phyloP scores from a whole-genome alignment of 35 echinoderm and acorn worm species.

The Apostichopus californicus region DNA sequence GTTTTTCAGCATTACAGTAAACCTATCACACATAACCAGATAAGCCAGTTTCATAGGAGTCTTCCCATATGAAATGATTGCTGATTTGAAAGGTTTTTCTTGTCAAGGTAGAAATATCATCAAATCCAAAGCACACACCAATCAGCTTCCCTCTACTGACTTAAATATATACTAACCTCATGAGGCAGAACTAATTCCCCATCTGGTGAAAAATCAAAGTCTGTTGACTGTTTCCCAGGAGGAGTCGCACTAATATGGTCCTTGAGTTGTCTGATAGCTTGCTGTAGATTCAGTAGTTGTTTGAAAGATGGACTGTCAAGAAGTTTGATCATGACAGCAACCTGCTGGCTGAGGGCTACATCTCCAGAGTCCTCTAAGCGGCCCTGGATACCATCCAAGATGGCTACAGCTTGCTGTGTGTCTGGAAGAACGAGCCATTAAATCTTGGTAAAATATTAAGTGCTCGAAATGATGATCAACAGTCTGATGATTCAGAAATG shows the following conservation, averaged over 20 bases:
- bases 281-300: slow-evolving; percentile 94
- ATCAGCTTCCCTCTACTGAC: no score
- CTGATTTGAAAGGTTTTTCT: no score
- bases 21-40: no score
- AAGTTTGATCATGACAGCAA: slow-evolving; percentile 85
- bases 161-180: neutral
- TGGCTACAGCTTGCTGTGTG: slow-evolving; percentile 83
- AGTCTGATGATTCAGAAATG: no score
- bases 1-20: no score
- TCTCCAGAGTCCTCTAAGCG: slow-evolving; percentile 71
- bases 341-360: slow-evolving; percentile 65
- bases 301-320: slow-evolving; percentile 92
- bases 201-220: slow-evolving; percentile 78
- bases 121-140: no score
- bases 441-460: no score
- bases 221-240: slow-evolving; percentile 60
- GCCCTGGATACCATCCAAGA: slow-evolving; percentile 81
- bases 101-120: no score
- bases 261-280: slow-evolving; percentile 83
- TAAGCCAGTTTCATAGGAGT: no score
- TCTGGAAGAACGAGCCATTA: slow-evolving; percentile 57
- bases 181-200: slow-evolving; percentile 81
- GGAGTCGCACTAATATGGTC: slow-evolving; percentile 75
- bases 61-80: no score
- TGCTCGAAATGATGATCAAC: no score